Evolutionary conservation across 2,888 invertebrate genomes (phyloP), one percentile per base, ranked within the genome.

Genomic region (Zygaena filipendulae): DNA sequence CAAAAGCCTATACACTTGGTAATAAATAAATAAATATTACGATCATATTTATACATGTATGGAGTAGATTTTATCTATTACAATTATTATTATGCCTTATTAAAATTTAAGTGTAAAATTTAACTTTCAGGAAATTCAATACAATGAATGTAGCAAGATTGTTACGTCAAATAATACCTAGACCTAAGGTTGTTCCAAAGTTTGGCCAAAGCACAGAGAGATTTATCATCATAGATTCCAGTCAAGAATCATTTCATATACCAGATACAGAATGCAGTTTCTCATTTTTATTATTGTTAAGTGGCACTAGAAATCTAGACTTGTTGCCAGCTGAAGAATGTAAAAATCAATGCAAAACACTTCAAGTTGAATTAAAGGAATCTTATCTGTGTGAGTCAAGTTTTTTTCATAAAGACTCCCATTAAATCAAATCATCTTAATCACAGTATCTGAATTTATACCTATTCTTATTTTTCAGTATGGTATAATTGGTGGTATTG

Each of bases 401-500:
- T n/a, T n/a, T n/a, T n/a, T n/a, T n/a, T n/a, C n/a, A n/a, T n/a
- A n/a, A n/a, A n/a, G n/a, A n/a, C n/a, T n/a, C n/a, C n/a, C n/a
- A n/a, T n/a, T n/a, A n/a, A n/a, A n/a, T n/a, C n/a, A n/a, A n/a
- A n/a, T n/a, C n/a, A n/a, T n/a, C n/a, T n/a, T n/a, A n/a, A n/a
- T n/a, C n/a, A n/a, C n/a, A n/a, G n/a, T n/a, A n/a, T n/a, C n/a
- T n/a, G n/a, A n/a, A n/a, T n/a, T n/a, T n/a, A n/a, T n/a, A n/a
- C n/a, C n/a, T n/a, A n/a, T n/a, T n/a, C 38, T 51, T 56, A 49
- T 43, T 42, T 84, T 84, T 40, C 72, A 91, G 91, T 91, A 44
- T 89, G 87, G 85, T 91, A 90, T 57, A 91, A 90, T 57, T 91
- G 90, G 90, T 89, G 90, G 87, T 91, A 90, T 48, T 91, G 90